phyloP scores from a whole-genome alignment of 2,113 vertebrate species.

The Poeciliopsis occidentalis region DNA sequence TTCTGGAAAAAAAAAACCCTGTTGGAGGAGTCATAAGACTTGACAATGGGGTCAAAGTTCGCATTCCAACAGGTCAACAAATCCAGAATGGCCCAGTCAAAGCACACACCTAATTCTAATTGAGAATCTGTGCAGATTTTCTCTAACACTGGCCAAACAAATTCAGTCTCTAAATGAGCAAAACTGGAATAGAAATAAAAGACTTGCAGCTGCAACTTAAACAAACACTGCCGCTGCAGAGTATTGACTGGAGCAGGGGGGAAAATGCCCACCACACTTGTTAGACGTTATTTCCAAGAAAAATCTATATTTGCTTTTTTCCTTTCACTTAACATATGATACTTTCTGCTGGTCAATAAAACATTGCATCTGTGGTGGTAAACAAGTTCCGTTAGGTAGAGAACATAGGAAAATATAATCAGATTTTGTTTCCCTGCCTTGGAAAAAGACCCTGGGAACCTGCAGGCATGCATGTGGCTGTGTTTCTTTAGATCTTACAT shows the following conservation, averaged over 20 bases:
- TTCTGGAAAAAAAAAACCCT: neutral
- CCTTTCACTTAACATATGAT: too few species aligned
- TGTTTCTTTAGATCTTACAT: neutral
- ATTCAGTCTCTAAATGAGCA: neutral
- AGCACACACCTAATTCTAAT: neutral
- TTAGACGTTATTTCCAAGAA: neutral
- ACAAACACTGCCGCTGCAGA: neutral
- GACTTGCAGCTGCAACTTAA: neutral
- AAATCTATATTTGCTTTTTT: neutral
- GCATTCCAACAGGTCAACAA: too few species aligned
- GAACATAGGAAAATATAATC: too few species aligned
- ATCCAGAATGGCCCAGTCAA: neutral
- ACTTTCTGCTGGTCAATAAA: neutral
- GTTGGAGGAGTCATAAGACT: too few species aligned
- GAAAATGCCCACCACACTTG: neutral
- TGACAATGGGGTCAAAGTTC: neutral
- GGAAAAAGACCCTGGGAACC: neutral
- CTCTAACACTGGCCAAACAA: neutral
- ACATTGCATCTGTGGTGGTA: neutral
- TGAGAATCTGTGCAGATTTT: neutral
- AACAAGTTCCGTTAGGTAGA: neutral
- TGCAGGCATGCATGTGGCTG: neutral
- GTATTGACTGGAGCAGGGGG: neutral
- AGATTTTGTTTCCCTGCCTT: neutral
- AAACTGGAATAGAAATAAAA: neutral